These are phyloP conservation scores for Lycaena phlaeas DNA, from an alignment of 2,888 invertebrate species.

Conservation along the genomic window DNA sequence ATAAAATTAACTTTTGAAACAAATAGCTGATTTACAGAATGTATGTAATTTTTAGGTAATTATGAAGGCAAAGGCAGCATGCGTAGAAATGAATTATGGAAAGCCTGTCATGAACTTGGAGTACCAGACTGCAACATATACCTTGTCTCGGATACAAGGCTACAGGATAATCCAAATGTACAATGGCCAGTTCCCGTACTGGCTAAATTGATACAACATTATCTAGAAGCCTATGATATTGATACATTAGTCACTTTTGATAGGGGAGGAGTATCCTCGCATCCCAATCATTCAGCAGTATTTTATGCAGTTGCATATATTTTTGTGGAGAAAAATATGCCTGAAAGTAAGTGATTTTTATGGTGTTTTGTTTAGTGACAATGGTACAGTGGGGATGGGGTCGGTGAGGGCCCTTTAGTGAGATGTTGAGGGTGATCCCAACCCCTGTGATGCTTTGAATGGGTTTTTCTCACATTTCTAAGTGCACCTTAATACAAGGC, in stretches of 20 bases:
- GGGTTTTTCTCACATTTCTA: too few relatives aligned
- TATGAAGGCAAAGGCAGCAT: conserved; percentile 74
- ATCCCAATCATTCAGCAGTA: conserved; percentile 91
- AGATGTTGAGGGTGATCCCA: too few relatives aligned
- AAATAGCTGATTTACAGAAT: too few relatives aligned
- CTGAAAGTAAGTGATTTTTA: conserved; percentile 75
- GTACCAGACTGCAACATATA: conserved; percentile 84
- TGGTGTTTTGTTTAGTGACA: too few relatives aligned
- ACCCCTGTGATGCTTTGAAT: too few relatives aligned
- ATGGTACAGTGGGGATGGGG: too few relatives aligned
- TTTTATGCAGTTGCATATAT: conserved; percentile 87
- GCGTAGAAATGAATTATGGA: conserved; percentile 86
- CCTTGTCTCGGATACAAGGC: conserved; percentile 77
- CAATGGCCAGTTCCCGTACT: conserved; percentile 78
- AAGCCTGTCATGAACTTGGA: conserved; percentile 85
- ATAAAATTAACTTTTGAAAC: too few relatives aligned
- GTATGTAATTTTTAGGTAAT: conserved; percentile 69
- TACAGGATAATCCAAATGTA: conserved; percentile 84
- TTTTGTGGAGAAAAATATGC: conserved; percentile 82
- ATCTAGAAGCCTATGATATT: conserved; percentile 82
- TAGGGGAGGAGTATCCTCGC: conserved; percentile 91
- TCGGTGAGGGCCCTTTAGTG: too few relatives aligned
- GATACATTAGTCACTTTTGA: conserved; percentile 95
- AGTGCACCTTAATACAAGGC: too few relatives aligned
- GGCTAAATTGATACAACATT: conserved; percentile 58